Percentiles rank a stretch among this genome's conserved stretches.
These are phyloP conservation scores for Conomelus anceps DNA, from an alignment of 2,888 invertebrate genomes.

Conservation along the genomic window DNA sequence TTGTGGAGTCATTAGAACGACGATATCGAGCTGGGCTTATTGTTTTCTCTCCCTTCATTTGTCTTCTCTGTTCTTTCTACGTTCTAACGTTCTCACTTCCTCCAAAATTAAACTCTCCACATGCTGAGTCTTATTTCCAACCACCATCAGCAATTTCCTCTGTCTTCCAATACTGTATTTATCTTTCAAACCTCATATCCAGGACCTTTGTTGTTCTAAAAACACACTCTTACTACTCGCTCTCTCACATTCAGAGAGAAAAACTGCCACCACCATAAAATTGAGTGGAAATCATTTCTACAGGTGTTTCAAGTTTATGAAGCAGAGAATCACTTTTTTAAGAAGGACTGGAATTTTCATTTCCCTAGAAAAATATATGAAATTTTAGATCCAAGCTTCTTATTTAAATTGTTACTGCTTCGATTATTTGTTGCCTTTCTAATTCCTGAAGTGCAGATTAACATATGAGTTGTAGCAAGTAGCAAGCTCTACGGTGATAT, in stretches of 20 bases:
- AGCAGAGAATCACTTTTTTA: too few species aligned
- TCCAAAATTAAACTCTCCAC: neutral
- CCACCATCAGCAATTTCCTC: neutral
- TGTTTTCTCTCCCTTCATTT: neutral
- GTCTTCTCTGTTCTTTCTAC: neutral
- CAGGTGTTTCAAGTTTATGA: neutral
- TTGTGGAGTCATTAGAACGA: neutral
- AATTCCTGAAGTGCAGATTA: too few species aligned
- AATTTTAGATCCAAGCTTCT: too few species aligned
- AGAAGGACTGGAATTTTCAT: too few species aligned
- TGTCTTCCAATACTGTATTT: neutral
- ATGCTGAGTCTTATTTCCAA: neutral
- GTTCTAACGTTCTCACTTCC: neutral
- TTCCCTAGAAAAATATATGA: too few species aligned
- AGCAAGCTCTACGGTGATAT: neutral
- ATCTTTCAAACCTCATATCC: neutral
- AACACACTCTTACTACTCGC: neutral
- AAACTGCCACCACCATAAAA: neutral
- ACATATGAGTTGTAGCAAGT: neutral
- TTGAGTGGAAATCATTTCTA: neutral
- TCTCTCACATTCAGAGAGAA: neutral
- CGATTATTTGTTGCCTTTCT: too few species aligned
- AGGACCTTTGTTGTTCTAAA: neutral
- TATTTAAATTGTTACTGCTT: too few species aligned
- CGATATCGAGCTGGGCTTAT: neutral